Percentiles rank a stretch among this genome's conserved stretches.
Evolutionary conservation across 1,140 invertebrate genomes (phyloP).

Genomic region (Drosophila melanogaster): DNA sequence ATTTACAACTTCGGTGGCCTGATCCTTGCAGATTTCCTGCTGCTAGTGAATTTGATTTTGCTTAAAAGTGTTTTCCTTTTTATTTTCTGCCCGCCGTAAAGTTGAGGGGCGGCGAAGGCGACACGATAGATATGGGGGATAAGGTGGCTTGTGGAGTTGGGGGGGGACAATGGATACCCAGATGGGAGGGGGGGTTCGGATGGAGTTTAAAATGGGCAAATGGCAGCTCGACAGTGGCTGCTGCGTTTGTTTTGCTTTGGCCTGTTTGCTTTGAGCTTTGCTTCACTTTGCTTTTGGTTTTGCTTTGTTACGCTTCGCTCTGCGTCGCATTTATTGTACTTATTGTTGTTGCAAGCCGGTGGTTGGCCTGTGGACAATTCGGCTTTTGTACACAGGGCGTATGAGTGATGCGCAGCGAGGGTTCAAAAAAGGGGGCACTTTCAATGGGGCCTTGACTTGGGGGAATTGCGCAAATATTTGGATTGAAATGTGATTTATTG

Average conservation of each 20-base stretch:
- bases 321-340: slow-evolving; percentile 3
- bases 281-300: slow-evolving; percentile 27
- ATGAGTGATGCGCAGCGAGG: slow-evolving; percentile 37
- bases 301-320: slow-evolving; percentile 13
- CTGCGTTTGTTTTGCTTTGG: slow-evolving; percentile 60
- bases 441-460: slow-evolving; percentile 39
- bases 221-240: slow-evolving; percentile 51
- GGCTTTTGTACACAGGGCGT: slow-evolving; percentile 50
- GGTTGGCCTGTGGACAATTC: slow-evolving; percentile 56
- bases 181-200: neutral
- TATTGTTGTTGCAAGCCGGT: slow-evolving; percentile 45
- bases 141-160: neutral
- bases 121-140: slow-evolving; percentile 5
- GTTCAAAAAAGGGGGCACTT: neutral
- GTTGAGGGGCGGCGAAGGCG: neutral
- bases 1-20: neutral
- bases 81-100: slow-evolving; percentile 26
- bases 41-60: slow-evolving; percentile 74
- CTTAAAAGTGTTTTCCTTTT: slow-evolving; percentile 62
- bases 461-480: slow-evolving; percentile 56
- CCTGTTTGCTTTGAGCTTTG: slow-evolving; percentile 56
- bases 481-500: slow-evolving; percentile 61
- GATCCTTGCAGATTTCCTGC: slow-evolving; percentile 2
- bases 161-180: neutral
- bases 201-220: slow-evolving; percentile 54